Base-by-base conservation (phyloP, 2,888 invertebrate species). In the Idaea biselata region DNA sequence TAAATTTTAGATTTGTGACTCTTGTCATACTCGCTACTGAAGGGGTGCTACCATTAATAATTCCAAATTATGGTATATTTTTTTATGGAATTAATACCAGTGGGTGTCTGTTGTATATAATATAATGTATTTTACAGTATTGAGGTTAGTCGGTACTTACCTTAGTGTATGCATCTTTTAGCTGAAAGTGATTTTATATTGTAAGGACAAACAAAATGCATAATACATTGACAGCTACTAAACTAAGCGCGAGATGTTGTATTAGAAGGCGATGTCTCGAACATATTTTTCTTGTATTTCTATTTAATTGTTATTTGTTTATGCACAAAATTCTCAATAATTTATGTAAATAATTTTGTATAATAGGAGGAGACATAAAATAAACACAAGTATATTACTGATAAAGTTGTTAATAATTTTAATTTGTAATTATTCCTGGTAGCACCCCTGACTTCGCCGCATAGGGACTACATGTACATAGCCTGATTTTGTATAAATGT, bases 241-340 rank as follows among this genome's bases (percentile, higher is more conserved):
- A 56, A 56, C 82, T 89, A 88, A 89, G 87, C 84, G 87, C 83
- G 82, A 85, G 77, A 86, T 84, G 83, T 86, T 89, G 91, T 89
- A 87, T 85, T 89, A 86, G 86, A 86, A 83, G 91, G 89, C 87
- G 87, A 83, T 86, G 89, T 81, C 88, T 88, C 82, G 87, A 85
- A 84, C 81, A 86, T 88, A 88, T 87, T 88, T 89, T 91, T 82
- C 88, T 92, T 91, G 91, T 92, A 89, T 91, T 88, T 89, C 89
- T 91, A 91, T 91, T 91, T 93, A 93, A 92, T 91, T 93, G 93
- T 93, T 93, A 93, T 92, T 93, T 93, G 93, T 92, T 93, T 91
- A 92, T 93, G 93, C 93, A 93, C 93, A 92, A 72, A 72, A 92
- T 90, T 93, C 90, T 93, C 91, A 89, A 91, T 93, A 91, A 93